phyloP scores from a whole-genome alignment of 2,888 invertebrate genomes.

The Ornithoptera alexandrae region DNA sequence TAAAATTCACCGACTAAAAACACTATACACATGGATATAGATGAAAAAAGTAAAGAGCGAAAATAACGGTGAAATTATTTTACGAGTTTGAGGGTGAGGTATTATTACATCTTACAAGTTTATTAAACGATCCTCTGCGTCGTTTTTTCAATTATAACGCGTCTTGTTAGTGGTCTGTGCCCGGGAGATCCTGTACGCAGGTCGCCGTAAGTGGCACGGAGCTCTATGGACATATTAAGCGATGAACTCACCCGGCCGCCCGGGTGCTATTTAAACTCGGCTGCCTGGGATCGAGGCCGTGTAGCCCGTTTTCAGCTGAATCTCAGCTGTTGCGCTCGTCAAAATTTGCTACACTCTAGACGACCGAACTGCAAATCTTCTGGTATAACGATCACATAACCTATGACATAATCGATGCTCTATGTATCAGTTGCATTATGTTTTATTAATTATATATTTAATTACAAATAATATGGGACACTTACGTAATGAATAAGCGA shows the following conservation, averaged over 20 bases:
- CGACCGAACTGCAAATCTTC: constrained; percentile 38
- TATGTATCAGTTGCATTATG: not conserved
- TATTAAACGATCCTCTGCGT: constrained; percentile 50
- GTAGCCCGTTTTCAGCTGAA: constrained; percentile 50
- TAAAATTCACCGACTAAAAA: not conserved
- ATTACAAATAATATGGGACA: no score
- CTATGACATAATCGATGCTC: not conserved
- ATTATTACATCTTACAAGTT: constrained; percentile 38
- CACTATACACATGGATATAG: not conserved
- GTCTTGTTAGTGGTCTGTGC: constrained; percentile 37
- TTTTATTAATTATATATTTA: not conserved
- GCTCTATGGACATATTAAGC: constrained; percentile 51
- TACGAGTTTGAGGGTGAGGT: constrained; percentile 47
- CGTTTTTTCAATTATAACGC: constrained; percentile 60
- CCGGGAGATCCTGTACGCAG: constrained; percentile 44
- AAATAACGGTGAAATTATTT: constrained; percentile 43
- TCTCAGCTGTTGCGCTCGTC: constrained; percentile 68
- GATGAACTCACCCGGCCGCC: constrained; percentile 61
- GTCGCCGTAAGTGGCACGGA: constrained; percentile 8
- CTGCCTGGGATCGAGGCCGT: constrained; percentile 30
- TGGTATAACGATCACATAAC: constrained; percentile 47
- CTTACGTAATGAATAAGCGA: not conserved
- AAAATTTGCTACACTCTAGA: constrained; percentile 44
- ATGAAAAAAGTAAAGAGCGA: constrained; percentile 13
- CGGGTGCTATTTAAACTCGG: constrained; percentile 45